Base-by-base conservation (phyloP, 2,888 invertebrate species). In the Pogonocherus hispidulus region DNA sequence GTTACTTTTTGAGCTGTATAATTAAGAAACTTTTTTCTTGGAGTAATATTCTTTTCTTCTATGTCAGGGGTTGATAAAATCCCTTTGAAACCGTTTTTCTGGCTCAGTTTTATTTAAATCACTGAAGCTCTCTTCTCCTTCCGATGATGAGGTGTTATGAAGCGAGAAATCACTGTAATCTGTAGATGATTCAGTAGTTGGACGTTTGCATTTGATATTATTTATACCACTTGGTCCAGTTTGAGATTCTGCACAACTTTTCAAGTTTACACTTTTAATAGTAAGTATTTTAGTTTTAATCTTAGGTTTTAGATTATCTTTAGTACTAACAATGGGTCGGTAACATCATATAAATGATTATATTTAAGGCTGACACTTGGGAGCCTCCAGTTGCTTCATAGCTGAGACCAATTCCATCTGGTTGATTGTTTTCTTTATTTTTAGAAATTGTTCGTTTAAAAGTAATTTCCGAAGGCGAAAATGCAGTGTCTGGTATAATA, bases 1-100 rank as follows among this genome's bases (percentile, higher is more conserved):
- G 59, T 59, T 5, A 59, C 59, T n/a, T 18, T 22, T 23, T 46
- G 59, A 11, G 59, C 23, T 22, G 14, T 44, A n/a, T n/a, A n/a
- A 56, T 56, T 56, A 18, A 56, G n/a, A 22, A 27, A 52, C 23
- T 52, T 52, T 27, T 44, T 44, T 14, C 44, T 44, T 14, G 6
- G 44, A 44, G 44, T 44, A 14, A 44, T 44, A n/a, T 14, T 44
- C 14, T 14, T 44, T 44, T 44, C 44, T 2, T 44, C 14, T 6
- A 44, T 44, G 44, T 44, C 44, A 32, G 32, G 32, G 9, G 32
- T 32, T 32, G 32, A 11, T 32, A 32, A 11, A 4, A 32, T 32
- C 1, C 11, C 32, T 32, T 32, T 32, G 11, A 32, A 32, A 32
- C 32, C 11, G 2, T 6, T 32, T 11, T 32, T 32, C 6, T 1